A percentile compares a stretch with the other conserved stretches of the same genome.
These are phyloP conservation scores for Nycteola revayana DNA, from an alignment of 2,888 invertebrate species.

Conservation along the genomic window DNA sequence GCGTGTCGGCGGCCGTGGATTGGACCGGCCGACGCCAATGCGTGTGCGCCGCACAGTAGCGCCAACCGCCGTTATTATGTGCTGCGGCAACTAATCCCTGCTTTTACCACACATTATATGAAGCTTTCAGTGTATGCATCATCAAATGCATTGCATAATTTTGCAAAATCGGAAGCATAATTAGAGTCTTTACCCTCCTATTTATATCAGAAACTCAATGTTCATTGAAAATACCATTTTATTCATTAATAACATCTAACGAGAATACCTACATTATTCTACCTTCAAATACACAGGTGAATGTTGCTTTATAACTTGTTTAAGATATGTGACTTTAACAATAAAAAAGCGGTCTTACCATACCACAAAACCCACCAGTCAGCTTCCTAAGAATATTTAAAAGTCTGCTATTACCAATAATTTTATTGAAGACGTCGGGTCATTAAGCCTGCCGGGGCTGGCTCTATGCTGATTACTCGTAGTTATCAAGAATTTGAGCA, in stretches of 20 bases:
- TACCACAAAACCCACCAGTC: conserved; percentile 52
- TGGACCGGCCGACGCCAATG: conserved; percentile 74
- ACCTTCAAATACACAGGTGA: too few species aligned
- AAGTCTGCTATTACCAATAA: conserved; percentile 72
- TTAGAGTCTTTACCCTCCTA: too few species aligned
- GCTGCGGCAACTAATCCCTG: conserved; percentile 27
- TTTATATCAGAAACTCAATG: too few species aligned
- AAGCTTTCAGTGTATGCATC: too few species aligned
- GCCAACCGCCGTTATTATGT: conserved; percentile 31
- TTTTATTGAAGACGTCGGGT: conserved; percentile 60
- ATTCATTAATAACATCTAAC: too few species aligned
- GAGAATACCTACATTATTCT: too few species aligned
- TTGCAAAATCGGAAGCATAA: too few species aligned
- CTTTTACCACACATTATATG: conserved; percentile 13
- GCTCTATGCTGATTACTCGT: conserved; percentile 78
- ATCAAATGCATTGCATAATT: too few species aligned
- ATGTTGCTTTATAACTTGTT: conserved; percentile 11
- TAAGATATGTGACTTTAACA: conserved; percentile 48
- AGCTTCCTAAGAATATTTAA: conserved; percentile 78
- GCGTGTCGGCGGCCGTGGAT: conserved; percentile 67
- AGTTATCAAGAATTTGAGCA: conserved; percentile 78
- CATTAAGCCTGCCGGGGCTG: conserved; percentile 71
- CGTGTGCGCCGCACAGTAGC: conserved; percentile 75
- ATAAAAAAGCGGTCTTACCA: conserved; percentile 44
- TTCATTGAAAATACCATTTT: too few species aligned